Base-by-base conservation (phyloP, 2,113 vertebrate species). In the Callithrix jacchus region DNA sequence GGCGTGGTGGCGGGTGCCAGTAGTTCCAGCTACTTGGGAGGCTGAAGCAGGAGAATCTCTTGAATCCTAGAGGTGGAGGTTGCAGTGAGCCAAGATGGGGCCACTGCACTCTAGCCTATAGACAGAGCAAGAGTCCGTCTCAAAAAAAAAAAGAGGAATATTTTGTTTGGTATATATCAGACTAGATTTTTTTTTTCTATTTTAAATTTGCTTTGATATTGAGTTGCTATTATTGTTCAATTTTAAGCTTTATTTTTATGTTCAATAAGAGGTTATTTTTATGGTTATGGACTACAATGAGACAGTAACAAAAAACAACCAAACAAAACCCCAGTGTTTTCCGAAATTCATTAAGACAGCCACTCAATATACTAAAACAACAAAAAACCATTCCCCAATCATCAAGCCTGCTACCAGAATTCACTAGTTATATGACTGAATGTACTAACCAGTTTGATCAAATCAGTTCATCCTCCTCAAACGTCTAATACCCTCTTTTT, bases 401-500 rank as follows among this genome's bases (percentile, higher is more conserved):
- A 61, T 49, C 14, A 81, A 85, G 30, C 17, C 81, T 49, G 13
- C 25, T 81, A 81, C 42, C 82, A 74, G 68, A 80, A 94, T 83
- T 77, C 16, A 85, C 35, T 74, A 27, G 25, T 96, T 64, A 42
- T 35, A 0, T 68, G 27, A 89, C 30, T 54, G 8, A 91, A 84
- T 76, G 35, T 66, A 90, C 23, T n/a, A 42, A 89, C n/a, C 23
- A 70, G 25, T 66, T 91, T 8, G 23, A 80, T 40, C 10, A 45
- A 32, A 74, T 83, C 3, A 88, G 54, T 70, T 83, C 11, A 35
- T 82, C 20, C 30, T 56, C 18, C 37, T 81, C 73, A 93, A 70
- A 79, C 58, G 30, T 56, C 30, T 84, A 89, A 80, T 47, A 74
- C 11, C 47, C 10, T 40, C 79, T 95, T 96, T 92, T 96, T 87